Percentiles rank a stretch among this genome's conserved stretches.
phyloP scores from a whole-genome alignment of 2,888 invertebrate species.

The Apotomis turbidana region DNA sequence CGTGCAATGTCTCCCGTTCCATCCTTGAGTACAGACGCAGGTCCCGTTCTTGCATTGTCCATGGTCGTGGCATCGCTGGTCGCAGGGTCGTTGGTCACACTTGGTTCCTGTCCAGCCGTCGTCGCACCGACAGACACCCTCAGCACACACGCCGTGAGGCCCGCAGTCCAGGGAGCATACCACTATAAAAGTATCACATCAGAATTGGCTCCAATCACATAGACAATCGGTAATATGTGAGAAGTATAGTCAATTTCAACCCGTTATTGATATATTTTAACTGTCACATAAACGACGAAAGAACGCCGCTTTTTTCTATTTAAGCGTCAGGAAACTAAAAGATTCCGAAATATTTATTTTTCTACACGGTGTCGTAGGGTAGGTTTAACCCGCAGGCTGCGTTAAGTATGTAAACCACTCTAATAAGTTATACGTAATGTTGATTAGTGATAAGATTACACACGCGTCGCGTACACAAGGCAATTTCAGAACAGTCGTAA shows the following conservation, averaged over 20 bases:
- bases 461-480: neutral
- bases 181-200: constrained; percentile 80
- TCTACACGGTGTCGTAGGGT: too few relatives aligned
- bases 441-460: neutral
- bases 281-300: too few relatives aligned
- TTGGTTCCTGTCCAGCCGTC: constrained; percentile 96
- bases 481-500: neutral
- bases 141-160: constrained; percentile 96
- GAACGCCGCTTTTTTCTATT: too few relatives aligned
- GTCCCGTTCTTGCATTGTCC: constrained; percentile 99
- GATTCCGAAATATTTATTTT: too few relatives aligned
- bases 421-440: neutral
- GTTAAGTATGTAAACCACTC: too few relatives aligned
- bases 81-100: constrained; percentile 96
- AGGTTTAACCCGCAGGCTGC: too few relatives aligned
- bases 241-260: too few relatives aligned
- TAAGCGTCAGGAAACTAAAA: too few relatives aligned
- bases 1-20: constrained; percentile 99
- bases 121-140: constrained; percentile 95
- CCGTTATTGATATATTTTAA: too few relatives aligned
- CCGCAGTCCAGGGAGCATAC: constrained; percentile 97
- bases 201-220: constrained; percentile 33
- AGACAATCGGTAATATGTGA: neutral
- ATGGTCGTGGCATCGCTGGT: constrained; percentile 95
- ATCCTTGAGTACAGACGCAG: constrained; percentile 98